Conservation (phyloP, 2,797 vertebrate species). For the Gallirallus australis region DNA sequence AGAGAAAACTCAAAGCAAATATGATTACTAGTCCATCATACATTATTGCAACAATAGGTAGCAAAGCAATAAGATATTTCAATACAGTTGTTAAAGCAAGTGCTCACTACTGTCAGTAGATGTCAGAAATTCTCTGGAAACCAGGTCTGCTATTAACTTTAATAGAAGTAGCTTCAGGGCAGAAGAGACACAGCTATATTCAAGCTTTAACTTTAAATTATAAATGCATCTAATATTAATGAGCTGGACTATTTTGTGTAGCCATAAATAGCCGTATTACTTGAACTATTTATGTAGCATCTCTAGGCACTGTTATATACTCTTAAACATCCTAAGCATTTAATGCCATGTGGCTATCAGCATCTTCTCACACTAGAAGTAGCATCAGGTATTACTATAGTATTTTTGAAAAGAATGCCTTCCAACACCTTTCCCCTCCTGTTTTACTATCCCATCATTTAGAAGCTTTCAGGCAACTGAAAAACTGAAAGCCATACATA, state of each 20-base stretch:
- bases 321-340: not conserved
- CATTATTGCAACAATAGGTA: not conserved
- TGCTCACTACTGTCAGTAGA: not conserved
- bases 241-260: not conserved
- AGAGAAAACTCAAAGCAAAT: constrained; percentile 3
- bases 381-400: not conserved
- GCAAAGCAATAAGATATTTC: not conserved
- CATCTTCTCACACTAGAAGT: not conserved
- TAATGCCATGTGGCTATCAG: not conserved
- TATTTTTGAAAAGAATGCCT: not conserved
- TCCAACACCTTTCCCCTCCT: not conserved
- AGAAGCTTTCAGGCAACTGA: not conserved
- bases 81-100: not conserved
- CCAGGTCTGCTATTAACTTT: not conserved
- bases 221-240: not conserved
- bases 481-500: not conserved
- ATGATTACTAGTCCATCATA: not conserved
- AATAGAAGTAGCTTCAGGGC: not conserved
- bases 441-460: not conserved
- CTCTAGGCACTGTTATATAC: not conserved
- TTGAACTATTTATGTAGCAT: not conserved
- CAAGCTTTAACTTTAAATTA: constrained; percentile 14
- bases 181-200: not conserved
- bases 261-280: not conserved
- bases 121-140: not conserved